phyloP scores from a whole-genome alignment of 35 echinoderm and acorn worm genomes.

The Eucidaris tribuloides region DNA sequence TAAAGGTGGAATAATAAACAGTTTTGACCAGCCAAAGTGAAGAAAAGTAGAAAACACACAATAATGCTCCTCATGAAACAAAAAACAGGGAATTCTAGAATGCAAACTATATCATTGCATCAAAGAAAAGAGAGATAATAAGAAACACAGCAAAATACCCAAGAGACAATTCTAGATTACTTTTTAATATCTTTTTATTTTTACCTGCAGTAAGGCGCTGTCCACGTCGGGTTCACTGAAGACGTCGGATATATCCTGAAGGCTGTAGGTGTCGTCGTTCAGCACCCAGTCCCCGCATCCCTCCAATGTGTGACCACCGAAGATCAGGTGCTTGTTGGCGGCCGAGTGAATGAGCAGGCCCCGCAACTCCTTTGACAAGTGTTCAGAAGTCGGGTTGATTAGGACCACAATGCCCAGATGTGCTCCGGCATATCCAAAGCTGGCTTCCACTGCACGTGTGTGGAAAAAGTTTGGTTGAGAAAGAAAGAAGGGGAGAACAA shows the following conservation, averaged over 20 bases:
- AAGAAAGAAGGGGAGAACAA: too few species aligned
- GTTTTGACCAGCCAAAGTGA: too few species aligned
- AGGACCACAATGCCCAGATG: conserved; percentile 77
- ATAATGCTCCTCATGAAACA: too few species aligned
- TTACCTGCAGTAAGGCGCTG: conserved; percentile 45
- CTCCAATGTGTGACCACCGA: conserved; percentile 74
- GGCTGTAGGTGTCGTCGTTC: conserved; percentile 82
- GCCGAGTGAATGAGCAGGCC: conserved; percentile 75
- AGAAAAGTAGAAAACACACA: too few species aligned
- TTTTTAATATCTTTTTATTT: too few species aligned
- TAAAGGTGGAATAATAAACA: too few species aligned
- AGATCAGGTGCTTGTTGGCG: conserved; percentile 76
- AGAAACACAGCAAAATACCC: too few species aligned
- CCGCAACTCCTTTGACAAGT: conserved; percentile 63
- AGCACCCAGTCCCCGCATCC: conserved; percentile 82
- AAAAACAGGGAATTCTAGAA: too few species aligned
- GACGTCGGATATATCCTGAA: conserved; percentile 75
- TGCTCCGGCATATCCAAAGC: conserved; percentile 46
- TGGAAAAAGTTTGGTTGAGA: too few species aligned
- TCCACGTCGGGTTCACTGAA: conserved; percentile 73
- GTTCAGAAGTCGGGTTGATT: conserved; percentile 64
- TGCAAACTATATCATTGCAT: too few species aligned
- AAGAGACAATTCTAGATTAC: too few species aligned
- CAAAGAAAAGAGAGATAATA: too few species aligned
- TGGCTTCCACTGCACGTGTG: conserved; percentile 83